phyloP scores from a whole-genome alignment of 2,113 vertebrate species.

The Dipodomys stephensi region DNA sequence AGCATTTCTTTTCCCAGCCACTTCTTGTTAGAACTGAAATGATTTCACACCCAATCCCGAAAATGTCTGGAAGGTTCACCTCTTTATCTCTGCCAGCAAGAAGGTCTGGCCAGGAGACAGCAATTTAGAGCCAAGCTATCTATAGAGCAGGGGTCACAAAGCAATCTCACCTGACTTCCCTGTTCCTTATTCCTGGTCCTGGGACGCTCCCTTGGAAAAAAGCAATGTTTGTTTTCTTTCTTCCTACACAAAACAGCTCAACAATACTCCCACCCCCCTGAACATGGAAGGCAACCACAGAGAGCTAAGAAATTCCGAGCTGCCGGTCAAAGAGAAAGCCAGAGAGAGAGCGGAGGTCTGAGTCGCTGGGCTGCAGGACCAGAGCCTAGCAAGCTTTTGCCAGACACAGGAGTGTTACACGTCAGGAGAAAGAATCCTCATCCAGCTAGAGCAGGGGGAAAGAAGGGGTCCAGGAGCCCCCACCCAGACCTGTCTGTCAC shows the following conservation, averaged over 20 bases:
- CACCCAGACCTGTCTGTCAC: conserved; percentile 29
- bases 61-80: conserved; percentile 53
- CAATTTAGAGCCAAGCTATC: background rate
- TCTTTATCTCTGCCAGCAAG: background rate
- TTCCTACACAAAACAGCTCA: conserved; percentile 32
- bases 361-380: background rate
- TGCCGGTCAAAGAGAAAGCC: conserved; percentile 7
- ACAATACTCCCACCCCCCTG: background rate
- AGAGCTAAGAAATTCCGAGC: conserved; percentile 45
- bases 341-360: conserved; percentile 33
- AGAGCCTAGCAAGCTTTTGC: conserved; percentile 33
- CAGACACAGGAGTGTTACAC: conserved; percentile 20
- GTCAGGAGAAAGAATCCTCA: conserved; percentile 38
- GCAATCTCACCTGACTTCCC: conserved; percentile 39
- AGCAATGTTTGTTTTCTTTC: conserved; percentile 58
- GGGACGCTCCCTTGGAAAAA: background rate
- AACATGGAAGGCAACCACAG: background rate
- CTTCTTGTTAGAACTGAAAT: conserved; percentile 63
- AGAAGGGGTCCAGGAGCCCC: background rate
- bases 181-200: background rate
- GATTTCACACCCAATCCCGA: conserved; percentile 31
- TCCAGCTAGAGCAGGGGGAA: background rate
- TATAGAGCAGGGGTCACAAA: background rate
- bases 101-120: conserved; percentile 62
- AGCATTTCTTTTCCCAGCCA: background rate